These are phyloP conservation scores for Microchrysa polita DNA, from an alignment of 2,888 invertebrate genomes.

Conservation along the genomic window DNA sequence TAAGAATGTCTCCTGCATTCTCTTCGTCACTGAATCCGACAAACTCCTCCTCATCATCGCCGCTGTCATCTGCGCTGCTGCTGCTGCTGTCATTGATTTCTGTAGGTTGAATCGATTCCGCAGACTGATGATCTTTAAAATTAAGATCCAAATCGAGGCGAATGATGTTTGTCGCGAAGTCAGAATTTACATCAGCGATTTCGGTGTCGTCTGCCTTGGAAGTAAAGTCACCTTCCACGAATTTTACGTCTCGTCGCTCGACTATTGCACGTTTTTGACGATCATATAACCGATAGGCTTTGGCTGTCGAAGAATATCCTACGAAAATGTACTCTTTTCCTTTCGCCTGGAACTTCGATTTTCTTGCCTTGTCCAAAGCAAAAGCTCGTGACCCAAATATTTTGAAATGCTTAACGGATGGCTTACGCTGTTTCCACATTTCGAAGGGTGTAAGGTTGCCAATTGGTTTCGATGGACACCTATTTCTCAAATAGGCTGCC, in stretches of 20 bases:
- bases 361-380: neutral
- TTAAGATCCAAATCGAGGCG: no score
- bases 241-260: constrained; percentile 46
- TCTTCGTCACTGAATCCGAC: no score
- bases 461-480: neutral
- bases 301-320: constrained; percentile 25
- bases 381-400: constrained; percentile 11
- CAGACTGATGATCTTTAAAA: no score
- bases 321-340: constrained; percentile 5
- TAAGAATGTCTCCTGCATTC: no score
- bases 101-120: neutral
- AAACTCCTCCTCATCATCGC: neutral
- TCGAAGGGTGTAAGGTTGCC: neutral
- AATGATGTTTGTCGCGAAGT: no score
- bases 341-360: neutral
- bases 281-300: constrained; percentile 49
- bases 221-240: constrained; percentile 43
- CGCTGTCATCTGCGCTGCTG: no score
- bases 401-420: neutral
- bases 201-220: no score
- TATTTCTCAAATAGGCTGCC: neutral
- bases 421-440: neutral
- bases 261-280: constrained; percentile 43
- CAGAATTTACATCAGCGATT: no score
- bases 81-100: neutral